A percentile compares a stretch with the other conserved stretches of the same genome.
Evolutionary conservation across 2,797 vertebrate species (phyloP).

Genomic region (Borostomias antarcticus): DNA sequence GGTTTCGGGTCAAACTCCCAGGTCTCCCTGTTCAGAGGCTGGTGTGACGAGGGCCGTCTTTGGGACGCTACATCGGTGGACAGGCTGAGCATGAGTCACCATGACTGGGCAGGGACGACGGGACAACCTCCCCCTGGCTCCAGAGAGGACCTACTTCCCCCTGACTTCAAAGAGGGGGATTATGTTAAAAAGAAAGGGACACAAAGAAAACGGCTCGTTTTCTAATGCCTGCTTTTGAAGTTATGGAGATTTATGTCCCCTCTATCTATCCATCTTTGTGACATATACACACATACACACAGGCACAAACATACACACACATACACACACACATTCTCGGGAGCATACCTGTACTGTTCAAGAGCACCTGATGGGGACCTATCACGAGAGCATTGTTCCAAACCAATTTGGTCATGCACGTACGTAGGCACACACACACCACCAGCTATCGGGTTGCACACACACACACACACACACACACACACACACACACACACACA

Average conservation of each 20-base stretch:
- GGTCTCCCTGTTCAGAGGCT: slow-evolving; percentile 83
- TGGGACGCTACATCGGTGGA: slow-evolving; percentile 93
- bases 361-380: background rate
- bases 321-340: background rate
- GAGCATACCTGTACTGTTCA: background rate
- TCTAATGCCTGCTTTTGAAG: slow-evolving; percentile 91
- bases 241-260: slow-evolving; percentile 70
- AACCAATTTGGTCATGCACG: no score
- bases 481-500: background rate
- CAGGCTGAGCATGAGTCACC: slow-evolving; percentile 77
- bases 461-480: background rate
- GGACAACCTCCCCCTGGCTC: slow-evolving; percentile 77
- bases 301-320: slow-evolving; percentile 5
- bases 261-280: slow-evolving; percentile 58
- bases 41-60: slow-evolving; percentile 80
- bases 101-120: slow-evolving; percentile 70
- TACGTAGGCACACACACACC: no score
- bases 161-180: slow-evolving; percentile 92
- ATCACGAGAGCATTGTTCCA: background rate
- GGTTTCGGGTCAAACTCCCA: slow-evolving; percentile 77
- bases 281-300: slow-evolving; percentile 20
- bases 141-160: slow-evolving; percentile 77
- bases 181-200: slow-evolving; percentile 80
- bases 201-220: slow-evolving; percentile 85
- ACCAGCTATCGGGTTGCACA: no score